These are phyloP conservation scores for Tolmerus cingulatus DNA, from an alignment of 2,888 invertebrate species.

Conservation along the genomic window DNA sequence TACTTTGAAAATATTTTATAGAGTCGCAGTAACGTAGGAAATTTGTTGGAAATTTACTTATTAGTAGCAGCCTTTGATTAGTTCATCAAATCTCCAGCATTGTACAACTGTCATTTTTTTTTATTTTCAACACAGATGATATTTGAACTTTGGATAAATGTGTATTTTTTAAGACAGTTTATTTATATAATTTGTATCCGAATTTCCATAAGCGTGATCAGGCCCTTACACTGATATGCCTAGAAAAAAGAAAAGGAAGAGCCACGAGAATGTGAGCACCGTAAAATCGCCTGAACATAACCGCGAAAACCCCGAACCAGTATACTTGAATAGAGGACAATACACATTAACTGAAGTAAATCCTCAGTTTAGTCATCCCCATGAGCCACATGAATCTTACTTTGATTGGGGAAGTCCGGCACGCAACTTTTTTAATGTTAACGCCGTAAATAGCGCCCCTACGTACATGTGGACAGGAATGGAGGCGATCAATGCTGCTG, in stretches of 20 bases:
- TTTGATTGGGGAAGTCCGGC: not conserved
- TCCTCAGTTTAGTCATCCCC: not conserved
- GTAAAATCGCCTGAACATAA: not conserved
- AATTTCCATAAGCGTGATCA: not conserved
- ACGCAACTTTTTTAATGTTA: not conserved
- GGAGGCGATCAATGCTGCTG: not conserved
- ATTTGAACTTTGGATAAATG: slow-evolving; percentile 32
- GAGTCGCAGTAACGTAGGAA: not conserved
- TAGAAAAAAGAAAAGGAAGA: not conserved
- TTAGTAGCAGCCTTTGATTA: not conserved
- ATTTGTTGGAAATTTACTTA: not conserved
- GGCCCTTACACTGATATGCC: not conserved
- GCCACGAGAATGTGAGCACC: not conserved
- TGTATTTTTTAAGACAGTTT: slow-evolving; percentile 9
- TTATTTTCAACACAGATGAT: not conserved
- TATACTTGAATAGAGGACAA: not conserved
- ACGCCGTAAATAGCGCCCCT: not conserved
- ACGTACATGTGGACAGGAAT: not conserved
- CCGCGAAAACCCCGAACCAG: not conserved
- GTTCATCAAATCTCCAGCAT: not conserved
- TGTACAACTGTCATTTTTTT: not conserved
- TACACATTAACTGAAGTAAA: not conserved
- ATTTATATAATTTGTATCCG: slow-evolving; percentile 20
- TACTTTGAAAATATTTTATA: not conserved
- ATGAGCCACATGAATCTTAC: not conserved